These are phyloP conservation scores for Proales similis DNA, from an alignment of 1,140 invertebrate species.

Conservation along the genomic window DNA sequence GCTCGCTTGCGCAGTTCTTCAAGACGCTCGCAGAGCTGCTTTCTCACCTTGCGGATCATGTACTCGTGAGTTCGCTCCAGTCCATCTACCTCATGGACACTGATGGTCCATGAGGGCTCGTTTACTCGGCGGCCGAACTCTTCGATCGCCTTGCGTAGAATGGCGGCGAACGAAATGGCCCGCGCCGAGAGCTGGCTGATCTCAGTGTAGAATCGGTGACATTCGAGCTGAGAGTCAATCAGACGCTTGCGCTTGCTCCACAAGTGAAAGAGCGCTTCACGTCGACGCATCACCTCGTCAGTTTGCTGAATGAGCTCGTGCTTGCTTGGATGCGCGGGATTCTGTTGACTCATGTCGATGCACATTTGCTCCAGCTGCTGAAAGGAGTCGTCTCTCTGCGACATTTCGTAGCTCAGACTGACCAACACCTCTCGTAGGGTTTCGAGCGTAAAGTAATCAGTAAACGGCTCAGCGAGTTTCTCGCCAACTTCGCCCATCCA, in stretches of 20 bases:
- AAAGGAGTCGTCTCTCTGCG: slow-evolving; percentile 24
- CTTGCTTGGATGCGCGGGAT: not conserved
- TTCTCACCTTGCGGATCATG: slow-evolving; percentile 15
- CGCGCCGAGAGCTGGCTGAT: slow-evolving; percentile 1
- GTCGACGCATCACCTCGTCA: not conserved
- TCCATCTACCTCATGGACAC: slow-evolving; percentile 17
- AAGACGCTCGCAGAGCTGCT: slow-evolving; percentile 7
- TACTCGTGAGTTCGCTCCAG: not conserved
- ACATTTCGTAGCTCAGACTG: slow-evolving; percentile 15
- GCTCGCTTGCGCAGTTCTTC: slow-evolving; percentile 13
- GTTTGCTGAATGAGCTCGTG: not conserved
- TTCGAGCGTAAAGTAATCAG: slow-evolving; percentile 4
- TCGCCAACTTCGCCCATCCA: slow-evolving; percentile 2
- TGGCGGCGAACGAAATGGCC: not conserved
- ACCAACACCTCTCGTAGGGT: not conserved
- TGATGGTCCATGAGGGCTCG: not conserved
- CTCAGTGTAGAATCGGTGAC: slow-evolving; percentile 25
- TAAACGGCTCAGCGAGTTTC: not conserved
- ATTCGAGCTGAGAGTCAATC: slow-evolving; percentile 6
- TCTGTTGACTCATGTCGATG: not conserved
- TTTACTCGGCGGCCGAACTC: slow-evolving; percentile 16
- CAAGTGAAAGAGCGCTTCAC: slow-evolving; percentile 6
- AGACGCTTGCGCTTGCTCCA: slow-evolving; percentile 4
- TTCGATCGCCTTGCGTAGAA: not conserved
- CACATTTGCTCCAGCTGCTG: slow-evolving; percentile 6